Conservation (phyloP, 2,888 invertebrate species). For the Diaprepes abbreviatus region DNA sequence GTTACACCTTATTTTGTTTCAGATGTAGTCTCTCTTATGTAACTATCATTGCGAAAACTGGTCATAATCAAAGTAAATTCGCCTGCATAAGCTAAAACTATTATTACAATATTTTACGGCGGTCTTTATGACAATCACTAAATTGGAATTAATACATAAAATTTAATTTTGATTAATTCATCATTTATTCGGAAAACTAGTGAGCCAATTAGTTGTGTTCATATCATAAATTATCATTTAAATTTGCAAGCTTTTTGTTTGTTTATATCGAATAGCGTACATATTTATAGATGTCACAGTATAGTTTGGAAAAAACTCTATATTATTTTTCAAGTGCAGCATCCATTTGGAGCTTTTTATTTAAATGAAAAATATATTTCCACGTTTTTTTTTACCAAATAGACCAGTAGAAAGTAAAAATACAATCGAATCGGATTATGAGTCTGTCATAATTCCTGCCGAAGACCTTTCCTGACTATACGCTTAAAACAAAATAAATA, state of each 20-base stretch:
- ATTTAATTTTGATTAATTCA: slow-evolving; percentile 35
- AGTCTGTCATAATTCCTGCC: too few species aligned
- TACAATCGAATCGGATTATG: too few species aligned
- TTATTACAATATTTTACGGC: slow-evolving; percentile 34
- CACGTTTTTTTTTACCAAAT: too few species aligned
- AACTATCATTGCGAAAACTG: slow-evolving; percentile 30
- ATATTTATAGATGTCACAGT: slow-evolving; percentile 28
- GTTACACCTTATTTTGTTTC: too few species aligned
- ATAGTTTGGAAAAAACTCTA: too few species aligned
- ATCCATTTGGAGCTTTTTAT: too few species aligned
- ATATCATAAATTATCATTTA: slow-evolving; percentile 30
- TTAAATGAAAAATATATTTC: too few species aligned
- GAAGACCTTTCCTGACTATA: too few species aligned
- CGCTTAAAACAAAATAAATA: too few species aligned
- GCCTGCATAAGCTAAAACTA: slow-evolving; percentile 23
- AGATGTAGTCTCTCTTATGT: too few species aligned
- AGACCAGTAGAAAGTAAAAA: too few species aligned
- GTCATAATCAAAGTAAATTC: neutral
- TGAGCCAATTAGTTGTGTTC: slow-evolving; percentile 35
- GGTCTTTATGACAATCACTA: slow-evolving; percentile 22
- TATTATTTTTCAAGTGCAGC: too few species aligned
- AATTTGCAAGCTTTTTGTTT: slow-evolving; percentile 26
- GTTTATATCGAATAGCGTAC: neutral
- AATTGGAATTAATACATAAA: slow-evolving; percentile 40
- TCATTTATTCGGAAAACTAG: slow-evolving; percentile 23